Percentiles rank a stretch among this genome's conserved stretches.
These are phyloP conservation scores for Tetrapedia diversipes DNA, from an alignment of 2,888 invertebrate genomes.

Conservation along the genomic window DNA sequence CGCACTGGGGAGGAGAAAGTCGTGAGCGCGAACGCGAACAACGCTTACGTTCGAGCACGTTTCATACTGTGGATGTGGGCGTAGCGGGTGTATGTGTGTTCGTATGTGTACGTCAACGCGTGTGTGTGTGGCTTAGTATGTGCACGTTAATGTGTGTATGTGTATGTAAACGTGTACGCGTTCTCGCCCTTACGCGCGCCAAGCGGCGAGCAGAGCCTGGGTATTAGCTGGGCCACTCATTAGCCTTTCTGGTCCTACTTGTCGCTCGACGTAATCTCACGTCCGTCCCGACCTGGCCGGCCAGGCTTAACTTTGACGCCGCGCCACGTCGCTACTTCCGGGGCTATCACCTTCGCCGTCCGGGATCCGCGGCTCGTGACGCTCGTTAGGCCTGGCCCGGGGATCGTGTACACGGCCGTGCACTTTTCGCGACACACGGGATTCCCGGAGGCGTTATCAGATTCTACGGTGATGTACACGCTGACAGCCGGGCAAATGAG, in stretches of 20 bases:
- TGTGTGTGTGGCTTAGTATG: neutral
- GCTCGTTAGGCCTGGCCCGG: neutral
- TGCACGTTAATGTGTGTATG: neutral
- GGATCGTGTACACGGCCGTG: neutral
- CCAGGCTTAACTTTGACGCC: slow-evolving; percentile 69
- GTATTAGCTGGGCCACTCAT: slow-evolving; percentile 76
- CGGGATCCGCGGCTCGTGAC: slow-evolving; percentile 32
- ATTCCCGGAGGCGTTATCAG: slow-evolving; percentile 18
- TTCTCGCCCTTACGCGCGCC: slow-evolving; percentile 6
- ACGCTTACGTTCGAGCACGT: too few species aligned
- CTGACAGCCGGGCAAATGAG: slow-evolving; percentile 12
- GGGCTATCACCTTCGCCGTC: slow-evolving; percentile 44
- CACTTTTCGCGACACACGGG: slow-evolving; percentile 12
- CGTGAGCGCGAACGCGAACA: neutral
- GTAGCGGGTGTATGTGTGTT: neutral
- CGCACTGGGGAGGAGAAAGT: slow-evolving; percentile 47
- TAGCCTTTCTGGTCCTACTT: slow-evolving; percentile 76
- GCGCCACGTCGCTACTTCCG: slow-evolving; percentile 60
- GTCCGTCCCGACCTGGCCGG: slow-evolving; percentile 64
- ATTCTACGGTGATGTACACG: neutral
- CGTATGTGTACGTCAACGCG: neutral
- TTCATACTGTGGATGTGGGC: too few species aligned
- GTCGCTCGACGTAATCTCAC: slow-evolving; percentile 74
- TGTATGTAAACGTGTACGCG: neutral
- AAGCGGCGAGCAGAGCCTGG: slow-evolving; percentile 57